These are phyloP conservation scores for Dryocosmus kuriphilus DNA, from an alignment of 2,888 invertebrate genomes.

Conservation along the genomic window DNA sequence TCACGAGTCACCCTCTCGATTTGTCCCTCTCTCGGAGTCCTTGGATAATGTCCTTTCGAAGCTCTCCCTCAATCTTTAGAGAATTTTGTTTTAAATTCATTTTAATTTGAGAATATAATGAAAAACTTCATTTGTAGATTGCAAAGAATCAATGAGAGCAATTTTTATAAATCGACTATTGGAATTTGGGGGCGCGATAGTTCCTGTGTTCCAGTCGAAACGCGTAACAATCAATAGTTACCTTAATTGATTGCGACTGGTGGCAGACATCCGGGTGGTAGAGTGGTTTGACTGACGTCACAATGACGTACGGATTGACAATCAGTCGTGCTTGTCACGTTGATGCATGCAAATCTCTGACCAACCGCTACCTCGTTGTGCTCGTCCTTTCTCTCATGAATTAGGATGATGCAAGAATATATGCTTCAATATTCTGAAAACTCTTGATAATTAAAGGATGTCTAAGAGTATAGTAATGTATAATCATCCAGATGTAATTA, in stretches of 20 bases:
- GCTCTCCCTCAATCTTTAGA: not conserved
- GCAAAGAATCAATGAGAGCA: too few relatives aligned
- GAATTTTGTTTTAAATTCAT: not conserved
- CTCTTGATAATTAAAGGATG: too few relatives aligned
- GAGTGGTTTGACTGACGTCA: conserved; percentile 73
- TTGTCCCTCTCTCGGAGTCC: conserved; percentile 10
- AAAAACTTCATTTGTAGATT: not conserved
- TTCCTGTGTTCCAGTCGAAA: conserved; percentile 62
- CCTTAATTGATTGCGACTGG: conserved; percentile 75
- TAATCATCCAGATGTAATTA: too few relatives aligned
- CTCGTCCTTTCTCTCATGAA: conserved; percentile 22
- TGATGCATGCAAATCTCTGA: conserved; percentile 76
- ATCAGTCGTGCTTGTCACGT: conserved; percentile 77
- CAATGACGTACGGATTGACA: conserved; percentile 77
- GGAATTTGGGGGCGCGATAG: conserved; percentile 48
- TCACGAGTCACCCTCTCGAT: conserved; percentile 37
- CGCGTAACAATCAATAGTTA: conserved; percentile 72
- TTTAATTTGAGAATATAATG: not conserved
- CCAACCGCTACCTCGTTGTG: conserved; percentile 40
- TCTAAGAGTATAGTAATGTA: too few relatives aligned
- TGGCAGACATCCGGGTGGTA: conserved; percentile 56
- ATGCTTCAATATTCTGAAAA: not conserved
- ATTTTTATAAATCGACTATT: not conserved
- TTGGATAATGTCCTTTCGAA: not conserved
- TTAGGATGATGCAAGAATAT: conserved; percentile 30